phyloP scores from a whole-genome alignment of 2,113 vertebrate genomes.

The Onychorhynchus coronatus region DNA sequence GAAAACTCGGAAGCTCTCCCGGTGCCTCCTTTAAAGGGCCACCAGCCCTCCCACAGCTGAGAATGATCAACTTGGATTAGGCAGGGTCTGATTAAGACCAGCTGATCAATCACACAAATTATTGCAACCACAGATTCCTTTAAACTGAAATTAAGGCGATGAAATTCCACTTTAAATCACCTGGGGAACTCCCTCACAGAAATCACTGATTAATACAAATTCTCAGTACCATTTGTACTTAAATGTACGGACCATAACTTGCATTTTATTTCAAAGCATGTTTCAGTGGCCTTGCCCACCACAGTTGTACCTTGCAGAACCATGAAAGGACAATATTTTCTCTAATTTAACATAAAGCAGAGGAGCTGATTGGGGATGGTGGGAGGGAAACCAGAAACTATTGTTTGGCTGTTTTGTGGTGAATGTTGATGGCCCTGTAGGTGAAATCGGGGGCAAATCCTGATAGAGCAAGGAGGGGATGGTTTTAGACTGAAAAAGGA shows the following conservation, averaged over 20 bases:
- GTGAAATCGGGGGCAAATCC: not conserved
- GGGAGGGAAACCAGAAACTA: not conserved
- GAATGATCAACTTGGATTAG: fast-evolving
- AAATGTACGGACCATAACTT: fast-evolving
- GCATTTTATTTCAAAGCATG: not conserved
- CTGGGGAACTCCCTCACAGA: not conserved
- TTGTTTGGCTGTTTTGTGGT: not conserved
- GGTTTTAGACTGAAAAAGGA: not conserved
- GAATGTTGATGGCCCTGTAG: not conserved
- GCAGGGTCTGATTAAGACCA: not conserved
- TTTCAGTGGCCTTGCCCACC: not conserved
- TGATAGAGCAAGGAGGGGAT: too few relatives aligned
- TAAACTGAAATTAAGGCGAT: not conserved
- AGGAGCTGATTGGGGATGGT: fast-evolving
- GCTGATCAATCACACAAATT: not conserved
- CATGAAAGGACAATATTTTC: fast-evolving
- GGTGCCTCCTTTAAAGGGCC: fast-evolving
- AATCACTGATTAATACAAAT: fast-evolving
- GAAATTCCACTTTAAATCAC: not conserved
- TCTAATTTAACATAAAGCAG: too few relatives aligned
- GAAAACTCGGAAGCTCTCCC: fast-evolving
- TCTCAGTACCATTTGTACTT: not conserved
- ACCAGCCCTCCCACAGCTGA: not conserved
- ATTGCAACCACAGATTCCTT: fast-evolving
- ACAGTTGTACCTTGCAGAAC: fast-evolving